A percentile compares a stretch with the other conserved stretches of the same genome.
phyloP scores from a whole-genome alignment of 2,113 vertebrate genomes.

The Centrocercus urophasianus region DNA sequence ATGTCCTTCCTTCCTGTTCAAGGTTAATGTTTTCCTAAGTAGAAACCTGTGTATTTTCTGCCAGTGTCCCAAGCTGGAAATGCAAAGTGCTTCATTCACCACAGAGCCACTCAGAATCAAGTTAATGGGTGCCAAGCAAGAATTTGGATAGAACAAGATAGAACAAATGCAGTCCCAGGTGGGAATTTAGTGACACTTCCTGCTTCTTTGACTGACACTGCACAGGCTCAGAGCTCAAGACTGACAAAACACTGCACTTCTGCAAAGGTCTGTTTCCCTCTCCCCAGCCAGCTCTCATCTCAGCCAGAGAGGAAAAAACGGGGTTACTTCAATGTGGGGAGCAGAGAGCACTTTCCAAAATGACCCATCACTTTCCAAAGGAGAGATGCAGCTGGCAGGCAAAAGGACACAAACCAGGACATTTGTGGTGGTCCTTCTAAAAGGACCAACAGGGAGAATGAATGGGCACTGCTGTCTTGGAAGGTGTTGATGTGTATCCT shows the following conservation, averaged over 20 bases:
- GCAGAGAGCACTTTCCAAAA: not conserved
- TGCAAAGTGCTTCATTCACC: not conserved
- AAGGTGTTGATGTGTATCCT: not conserved
- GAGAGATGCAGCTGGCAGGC: not conserved
- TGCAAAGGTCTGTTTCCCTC: not conserved
- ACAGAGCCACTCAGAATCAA: not conserved
- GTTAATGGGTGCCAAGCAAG: not conserved
- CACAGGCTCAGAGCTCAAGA: not conserved
- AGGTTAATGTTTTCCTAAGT: not conserved
- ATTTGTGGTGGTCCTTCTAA: not conserved
- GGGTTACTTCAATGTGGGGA: not conserved
- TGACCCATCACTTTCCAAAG: accelerated
- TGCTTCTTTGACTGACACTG: not conserved
- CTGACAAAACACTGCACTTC: not conserved
- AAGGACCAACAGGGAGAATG: not conserved
- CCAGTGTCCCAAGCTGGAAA: not conserved
- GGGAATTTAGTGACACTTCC: not conserved
- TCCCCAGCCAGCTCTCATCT: not conserved
- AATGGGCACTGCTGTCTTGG: not conserved
- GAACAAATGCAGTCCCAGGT: not conserved
- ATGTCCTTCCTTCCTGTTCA: not conserved
- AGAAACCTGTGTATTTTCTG: not conserved
- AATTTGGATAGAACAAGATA: not conserved
- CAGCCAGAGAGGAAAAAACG: not conserved
- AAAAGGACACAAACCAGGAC: no score